Base-by-base conservation (phyloP, 2,888 invertebrate species). In the Synergus japonicus region DNA sequence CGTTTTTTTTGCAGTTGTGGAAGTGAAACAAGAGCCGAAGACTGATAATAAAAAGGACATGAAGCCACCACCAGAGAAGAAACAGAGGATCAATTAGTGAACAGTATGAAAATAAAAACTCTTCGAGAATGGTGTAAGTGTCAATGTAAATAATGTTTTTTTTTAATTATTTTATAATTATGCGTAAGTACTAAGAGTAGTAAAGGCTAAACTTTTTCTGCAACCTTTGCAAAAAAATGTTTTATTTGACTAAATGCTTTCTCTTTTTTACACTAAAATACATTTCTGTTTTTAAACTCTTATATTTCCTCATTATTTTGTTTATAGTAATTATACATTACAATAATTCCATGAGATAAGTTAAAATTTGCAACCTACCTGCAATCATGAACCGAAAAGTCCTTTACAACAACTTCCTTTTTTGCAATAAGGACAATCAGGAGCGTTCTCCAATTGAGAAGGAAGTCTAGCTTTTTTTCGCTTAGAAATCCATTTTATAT, bases 61-160 rank as follows among this genome's bases (percentile, higher is more conserved):
- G 95, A 97, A 97, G 92, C 97, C 97, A 77, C 97, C 97, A 9
- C 97, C 97, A 76, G 97, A 97, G 89, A 97, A 97, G 89, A 97
- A 97, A 90, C 95, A 95, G 7, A 95, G 97, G 92, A 90, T 92
- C 92, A 90, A 90, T 78, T 84, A 81, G 54, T 54, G 46, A 73
- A 29, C 5, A 54, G n/a, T 54, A 41, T 22, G 5, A 10, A 54
- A 73, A 73, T 49, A 22, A 49, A 22, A 13, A 69, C 13, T 44
- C n/a, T 49, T 46, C 15, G 49, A 18, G 29, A 44, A 67, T 22
- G 43, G 15, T 54, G 37, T 49, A 10, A 73, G 49, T 73, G 73
- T n/a, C 4, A n/a, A 37, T 73, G 73, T 73, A 49, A 49, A 69
- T 69, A 29, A 9, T 22, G n/a, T n/a, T 15, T 54, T 73, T 37